These are phyloP conservation scores for Sweltsa coloradensis DNA, from an alignment of 1,140 invertebrate species.

Conservation along the genomic window DNA sequence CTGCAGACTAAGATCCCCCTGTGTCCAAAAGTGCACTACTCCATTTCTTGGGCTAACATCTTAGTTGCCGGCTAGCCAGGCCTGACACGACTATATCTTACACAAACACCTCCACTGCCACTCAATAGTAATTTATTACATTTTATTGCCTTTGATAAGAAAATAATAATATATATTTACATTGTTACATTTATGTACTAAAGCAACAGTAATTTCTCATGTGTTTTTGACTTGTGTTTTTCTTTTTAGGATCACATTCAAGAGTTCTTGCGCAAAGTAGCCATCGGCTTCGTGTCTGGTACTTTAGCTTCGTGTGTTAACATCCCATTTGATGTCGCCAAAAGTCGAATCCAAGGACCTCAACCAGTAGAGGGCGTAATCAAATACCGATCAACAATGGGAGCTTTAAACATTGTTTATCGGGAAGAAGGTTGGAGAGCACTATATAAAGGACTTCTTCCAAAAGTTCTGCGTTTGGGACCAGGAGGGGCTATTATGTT, in stretches of 20 bases:
- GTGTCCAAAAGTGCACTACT: too few relatives aligned
- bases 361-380: conserved; percentile 58
- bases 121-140: too few relatives aligned
- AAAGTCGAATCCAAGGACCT: conserved; percentile 86
- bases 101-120: too few relatives aligned
- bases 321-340: conserved; percentile 93
- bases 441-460: conserved; percentile 81
- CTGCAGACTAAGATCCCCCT: too few relatives aligned
- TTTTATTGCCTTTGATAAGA: not conserved
- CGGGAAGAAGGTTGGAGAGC: conserved; percentile 79
- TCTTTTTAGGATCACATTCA: conserved; percentile 45
- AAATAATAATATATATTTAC: not conserved
- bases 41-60: too few relatives aligned
- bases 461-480: conserved; percentile 80
- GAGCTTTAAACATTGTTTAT: conserved; percentile 62
- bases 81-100: too few relatives aligned
- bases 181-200: not conserved
- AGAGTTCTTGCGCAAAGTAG: conserved; percentile 57
- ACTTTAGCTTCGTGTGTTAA: conserved; percentile 74
- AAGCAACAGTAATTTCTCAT: not conserved
- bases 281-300: conserved; percentile 74
- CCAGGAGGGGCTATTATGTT: conserved; percentile 87
- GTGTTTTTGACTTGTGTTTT: not conserved
- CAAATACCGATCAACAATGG: conserved; percentile 66
- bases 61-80: too few relatives aligned